Conservation (phyloP, 2,113 vertebrate genomes). For the Xenopus borealis region DNA sequence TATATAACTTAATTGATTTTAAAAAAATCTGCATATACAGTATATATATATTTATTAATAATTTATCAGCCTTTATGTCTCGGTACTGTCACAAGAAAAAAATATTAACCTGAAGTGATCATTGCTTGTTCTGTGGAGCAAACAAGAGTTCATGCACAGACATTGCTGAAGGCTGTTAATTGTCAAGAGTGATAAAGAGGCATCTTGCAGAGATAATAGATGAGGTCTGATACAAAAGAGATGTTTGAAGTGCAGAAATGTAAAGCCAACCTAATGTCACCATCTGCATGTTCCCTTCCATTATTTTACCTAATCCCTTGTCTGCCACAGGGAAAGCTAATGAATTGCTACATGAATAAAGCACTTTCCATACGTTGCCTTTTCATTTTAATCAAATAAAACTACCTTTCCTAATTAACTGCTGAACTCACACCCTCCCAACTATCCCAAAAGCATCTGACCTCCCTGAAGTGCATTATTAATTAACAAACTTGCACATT, state of each 20-base stretch:
- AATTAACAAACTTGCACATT: background rate
- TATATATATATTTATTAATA: too few species aligned
- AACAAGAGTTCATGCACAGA: conserved; percentile 36
- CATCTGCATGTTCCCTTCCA: conserved; percentile 8
- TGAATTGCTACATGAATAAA: conserved; percentile 5
- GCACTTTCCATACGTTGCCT: background rate
- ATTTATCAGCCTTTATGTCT: conserved; percentile 19
- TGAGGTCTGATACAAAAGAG: conserved; percentile 24
- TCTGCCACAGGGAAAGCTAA: conserved; percentile 10
- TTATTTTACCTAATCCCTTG: conserved; percentile 23
- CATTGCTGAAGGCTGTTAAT: conserved; percentile 37
- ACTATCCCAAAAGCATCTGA: background rate
- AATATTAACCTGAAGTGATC: conserved; percentile 35
- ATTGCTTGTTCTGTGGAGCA: conserved; percentile 31
- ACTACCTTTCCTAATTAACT: background rate
- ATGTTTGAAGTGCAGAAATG: conserved; percentile 24
- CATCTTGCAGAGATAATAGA: conserved; percentile 37
- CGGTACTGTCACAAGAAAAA: conserved; percentile 22
- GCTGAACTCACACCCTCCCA: background rate
- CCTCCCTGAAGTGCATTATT: too few species aligned
- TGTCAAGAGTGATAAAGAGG: conserved; percentile 38
- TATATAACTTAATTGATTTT: too few species aligned
- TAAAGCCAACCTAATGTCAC: conserved; percentile 32
- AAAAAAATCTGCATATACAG: too few species aligned
- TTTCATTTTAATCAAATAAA: conserved; percentile 3